Percentiles rank a stretch among this genome's conserved stretches.
Evolutionary conservation across 1,140 invertebrate genomes (phyloP).

Genomic region (Achroia grisella): DNA sequence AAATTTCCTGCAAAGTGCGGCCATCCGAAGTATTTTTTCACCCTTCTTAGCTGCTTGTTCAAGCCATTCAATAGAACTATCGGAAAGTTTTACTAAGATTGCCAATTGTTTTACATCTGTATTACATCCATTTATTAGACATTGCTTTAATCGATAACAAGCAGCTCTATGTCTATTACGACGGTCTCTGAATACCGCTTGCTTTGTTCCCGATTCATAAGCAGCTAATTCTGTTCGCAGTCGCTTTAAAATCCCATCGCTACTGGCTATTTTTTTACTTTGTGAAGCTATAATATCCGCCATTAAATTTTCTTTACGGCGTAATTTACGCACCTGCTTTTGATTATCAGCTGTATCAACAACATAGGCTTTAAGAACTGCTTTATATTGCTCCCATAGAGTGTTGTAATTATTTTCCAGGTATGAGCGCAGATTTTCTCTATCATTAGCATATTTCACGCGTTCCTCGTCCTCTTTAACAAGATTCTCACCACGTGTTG

Average conservation of each 20-base stretch:
- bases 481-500: conserved; percentile 54
- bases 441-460: conserved; percentile 39
- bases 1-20: conserved; percentile 73
- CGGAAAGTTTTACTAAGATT: conserved; percentile 39
- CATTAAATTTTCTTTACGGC: conserved; percentile 63
- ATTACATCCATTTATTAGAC: conserved; percentile 32
- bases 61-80: conserved; percentile 45
- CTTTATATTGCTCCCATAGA: conserved; percentile 60
- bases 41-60: conserved; percentile 55
- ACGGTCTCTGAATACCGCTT: conserved; percentile 56
- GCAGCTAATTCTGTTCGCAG: conserved; percentile 45
- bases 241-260: conserved; percentile 44
- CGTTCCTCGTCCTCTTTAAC: conserved; percentile 62
- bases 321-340: conserved; percentile 51
- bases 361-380: conserved; percentile 53
- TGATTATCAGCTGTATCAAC: conserved; percentile 53
- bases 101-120: conserved; percentile 40
- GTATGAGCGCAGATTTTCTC: conserved; percentile 51
- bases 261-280: conserved; percentile 56
- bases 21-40: conserved; percentile 70
- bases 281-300: conserved; percentile 62
- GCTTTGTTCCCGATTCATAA: conserved; percentile 63
- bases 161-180: conserved; percentile 52
- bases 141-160: conserved; percentile 43
- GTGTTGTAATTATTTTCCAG: conserved; percentile 51